A percentile compares a stretch with the other conserved stretches of the same genome.
Conservation (phyloP, 2,888 invertebrate species). For the Ormia ochracea region DNA sequence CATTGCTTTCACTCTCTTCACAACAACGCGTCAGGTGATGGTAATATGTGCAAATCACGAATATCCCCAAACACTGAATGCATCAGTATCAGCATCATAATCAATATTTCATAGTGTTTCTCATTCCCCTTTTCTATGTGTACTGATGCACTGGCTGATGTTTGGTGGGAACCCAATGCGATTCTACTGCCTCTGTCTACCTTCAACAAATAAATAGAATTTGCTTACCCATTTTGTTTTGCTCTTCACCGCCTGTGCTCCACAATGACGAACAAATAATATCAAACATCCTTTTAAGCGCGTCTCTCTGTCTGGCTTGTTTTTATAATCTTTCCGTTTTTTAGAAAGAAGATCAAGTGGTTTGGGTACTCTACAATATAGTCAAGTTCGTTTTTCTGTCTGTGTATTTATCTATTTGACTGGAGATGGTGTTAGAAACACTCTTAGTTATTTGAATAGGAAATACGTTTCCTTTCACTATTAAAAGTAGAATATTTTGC, state of each 20-base stretch:
- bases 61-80: slow-evolving; percentile 13
- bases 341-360: slow-evolving; percentile 51
- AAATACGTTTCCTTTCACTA: neutral
- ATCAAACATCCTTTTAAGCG: slow-evolving; percentile 37
- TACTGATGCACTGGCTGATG: slow-evolving; percentile 40
- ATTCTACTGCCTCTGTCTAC: slow-evolving; percentile 55
- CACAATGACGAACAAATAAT: neutral
- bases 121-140: neutral
- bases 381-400: slow-evolving; percentile 42
- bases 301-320: slow-evolving; percentile 57
- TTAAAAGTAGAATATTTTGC: too few relatives aligned
- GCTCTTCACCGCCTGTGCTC: neutral
- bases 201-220: slow-evolving; percentile 47
- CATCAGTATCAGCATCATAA: slow-evolving; percentile 29
- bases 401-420: neutral
- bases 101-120: neutral
- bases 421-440: neutral
- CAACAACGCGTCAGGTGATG: slow-evolving; percentile 58
- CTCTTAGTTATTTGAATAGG: neutral
- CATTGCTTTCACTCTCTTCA: slow-evolving; percentile 37
- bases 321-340: slow-evolving; percentile 1
- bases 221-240: slow-evolving; percentile 49
- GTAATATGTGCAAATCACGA: slow-evolving; percentile 44
- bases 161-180: slow-evolving; percentile 51
- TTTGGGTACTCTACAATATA: slow-evolving; percentile 42